Evolutionary conservation across 2,797 vertebrate genomes (phyloP).

Genomic region (Pseudomugil gertrudae): DNA sequence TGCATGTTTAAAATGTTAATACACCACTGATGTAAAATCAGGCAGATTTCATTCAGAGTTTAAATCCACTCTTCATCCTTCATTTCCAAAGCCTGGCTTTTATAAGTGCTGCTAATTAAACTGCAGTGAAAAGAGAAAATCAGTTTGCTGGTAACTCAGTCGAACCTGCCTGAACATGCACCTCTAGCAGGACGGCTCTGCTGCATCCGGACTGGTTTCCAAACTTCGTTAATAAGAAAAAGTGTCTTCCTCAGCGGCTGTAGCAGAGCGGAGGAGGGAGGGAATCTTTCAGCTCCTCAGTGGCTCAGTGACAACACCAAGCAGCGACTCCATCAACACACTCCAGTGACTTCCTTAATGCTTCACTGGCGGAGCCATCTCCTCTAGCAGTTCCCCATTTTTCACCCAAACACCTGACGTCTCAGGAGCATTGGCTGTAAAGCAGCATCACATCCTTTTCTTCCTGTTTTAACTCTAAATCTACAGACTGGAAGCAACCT

Average conservation of each 20-base stretch:
- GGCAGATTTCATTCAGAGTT: background rate
- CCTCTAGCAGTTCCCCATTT: slow-evolving; percentile 25
- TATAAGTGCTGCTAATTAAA: no score
- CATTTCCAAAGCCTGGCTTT: no score
- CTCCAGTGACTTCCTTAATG: slow-evolving; percentile 42
- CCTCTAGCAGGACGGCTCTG: background rate
- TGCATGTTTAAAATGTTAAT: background rate
- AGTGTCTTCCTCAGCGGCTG: slow-evolving; percentile 7
- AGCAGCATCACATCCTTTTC: background rate
- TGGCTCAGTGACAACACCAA: slow-evolving; percentile 38
- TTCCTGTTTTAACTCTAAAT: slow-evolving; percentile 4
- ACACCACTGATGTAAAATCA: background rate
- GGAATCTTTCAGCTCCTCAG: slow-evolving; percentile 37
- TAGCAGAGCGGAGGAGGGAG: slow-evolving; percentile 13
- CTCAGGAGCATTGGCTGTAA: slow-evolving; percentile 25
- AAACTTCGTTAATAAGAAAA: no score
- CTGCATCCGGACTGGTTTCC: slow-evolving; percentile 10
- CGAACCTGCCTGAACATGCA: background rate
- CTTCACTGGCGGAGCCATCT: slow-evolving; percentile 40
- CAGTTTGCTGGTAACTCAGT: background rate
- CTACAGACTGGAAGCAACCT: background rate
- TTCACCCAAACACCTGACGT: slow-evolving; percentile 26
- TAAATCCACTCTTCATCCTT: background rate
- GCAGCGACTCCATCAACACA: slow-evolving; percentile 53
- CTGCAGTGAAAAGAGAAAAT: background rate